Evolutionary conservation across 2,113 vertebrate species (phyloP), one percentile per base, ranked within the genome.

Genomic region (Stigmatopora argus): DNA sequence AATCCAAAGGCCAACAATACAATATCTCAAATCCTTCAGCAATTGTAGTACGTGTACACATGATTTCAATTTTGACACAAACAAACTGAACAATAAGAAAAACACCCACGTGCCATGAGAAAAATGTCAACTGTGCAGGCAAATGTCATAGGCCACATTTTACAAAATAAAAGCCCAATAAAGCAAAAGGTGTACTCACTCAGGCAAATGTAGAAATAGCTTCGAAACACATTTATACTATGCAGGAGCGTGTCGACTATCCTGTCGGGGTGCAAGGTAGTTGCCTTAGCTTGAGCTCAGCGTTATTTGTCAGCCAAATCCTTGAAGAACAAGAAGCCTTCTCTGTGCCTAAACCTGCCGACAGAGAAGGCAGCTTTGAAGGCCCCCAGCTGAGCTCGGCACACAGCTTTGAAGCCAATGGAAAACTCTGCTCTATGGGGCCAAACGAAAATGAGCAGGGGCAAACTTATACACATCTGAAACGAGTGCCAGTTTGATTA

Each of bases 321-420:
- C 86, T 89, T 90, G 83, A 90, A 91, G 90, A 91, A 88, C 85
- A 87, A 90, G 88, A 84, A 80, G 87, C 90, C 89, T 91, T 91
- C 81, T 90, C 87, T 90, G 83, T 82, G 84, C 88, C 87, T 89
- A 90, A 90, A 90, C 90, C 91, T 90, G 88, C 89, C 84, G 90
- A 90, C 90, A 87, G 87, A 87, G 81, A 56, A 81, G 89, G 87
- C 83, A 84, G 90, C 90, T 91, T 91, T 92, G 90, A 91, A 90
- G 90, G 89, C 90, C 91, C 91, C 91, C 91, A 84, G 89, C 90
- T 78, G 91, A 89, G 91, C 87, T 85, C 88, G 80, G 89, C 84
- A 85, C 83, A 78, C 86, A 79, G 89, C 90, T 91, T 91, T 92
- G 89, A 91, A 91, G 85, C 89, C 81, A 74, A 88, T 72, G 70